These are phyloP conservation scores for Jacana jacana DNA, from an alignment of 2,113 vertebrate species.

Conservation along the genomic window DNA sequence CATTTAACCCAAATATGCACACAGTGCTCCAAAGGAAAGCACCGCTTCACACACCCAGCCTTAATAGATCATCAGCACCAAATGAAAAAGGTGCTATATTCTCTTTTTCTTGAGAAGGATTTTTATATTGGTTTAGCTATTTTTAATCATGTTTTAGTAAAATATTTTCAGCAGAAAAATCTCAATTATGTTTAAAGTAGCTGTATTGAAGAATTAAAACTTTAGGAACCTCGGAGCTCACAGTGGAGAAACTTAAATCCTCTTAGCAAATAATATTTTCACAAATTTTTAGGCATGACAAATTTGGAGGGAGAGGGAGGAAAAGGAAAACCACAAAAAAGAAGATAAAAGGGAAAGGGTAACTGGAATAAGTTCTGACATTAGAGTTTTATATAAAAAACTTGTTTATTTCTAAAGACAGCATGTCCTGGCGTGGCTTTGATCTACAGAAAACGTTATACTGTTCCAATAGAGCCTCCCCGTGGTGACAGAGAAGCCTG, in stretches of 20 bases:
- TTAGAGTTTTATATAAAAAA: background rate
- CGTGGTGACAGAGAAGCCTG: background rate
- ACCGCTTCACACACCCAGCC: background rate
- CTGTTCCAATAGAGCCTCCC: background rate
- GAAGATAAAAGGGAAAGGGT: background rate
- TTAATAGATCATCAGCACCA: background rate
- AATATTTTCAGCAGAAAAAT: background rate
- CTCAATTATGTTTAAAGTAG: background rate
- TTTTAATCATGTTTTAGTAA: background rate
- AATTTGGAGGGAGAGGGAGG: background rate
- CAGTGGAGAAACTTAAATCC: background rate
- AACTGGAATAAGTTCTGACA: background rate
- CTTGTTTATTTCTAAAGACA: background rate
- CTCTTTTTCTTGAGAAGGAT: background rate
- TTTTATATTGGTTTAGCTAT: background rate
- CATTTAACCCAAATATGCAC: background rate
- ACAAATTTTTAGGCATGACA: background rate
- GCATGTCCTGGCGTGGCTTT: background rate
- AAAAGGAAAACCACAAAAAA: background rate
- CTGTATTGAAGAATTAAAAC: background rate
- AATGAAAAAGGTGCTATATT: background rate
- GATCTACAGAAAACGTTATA: fast-evolving
- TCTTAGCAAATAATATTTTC: background rate
- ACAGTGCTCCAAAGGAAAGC: background rate
- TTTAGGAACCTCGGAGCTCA: background rate